A percentile compares a stretch with the other conserved stretches of the same genome.
These are phyloP conservation scores for Pharmacophagus antenor DNA, from an alignment of 2,888 invertebrate species.

Conservation along the genomic window DNA sequence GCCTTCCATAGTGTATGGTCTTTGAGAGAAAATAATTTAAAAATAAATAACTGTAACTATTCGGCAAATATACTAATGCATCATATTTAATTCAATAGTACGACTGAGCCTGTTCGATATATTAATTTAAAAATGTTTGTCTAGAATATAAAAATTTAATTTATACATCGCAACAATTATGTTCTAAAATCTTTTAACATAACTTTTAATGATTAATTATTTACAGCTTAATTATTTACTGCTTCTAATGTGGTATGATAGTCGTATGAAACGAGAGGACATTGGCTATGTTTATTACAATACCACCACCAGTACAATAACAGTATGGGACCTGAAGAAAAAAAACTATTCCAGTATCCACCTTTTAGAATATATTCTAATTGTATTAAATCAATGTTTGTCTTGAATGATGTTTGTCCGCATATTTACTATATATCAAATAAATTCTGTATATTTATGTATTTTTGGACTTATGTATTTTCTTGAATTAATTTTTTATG, in stretches of 20 bases:
- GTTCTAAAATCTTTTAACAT: conserved; percentile 6
- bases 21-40: too few relatives aligned
- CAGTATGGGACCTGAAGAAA: conserved; percentile 52
- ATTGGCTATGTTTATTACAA: too few relatives aligned
- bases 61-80: too few relatives aligned
- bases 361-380: conserved; percentile 34
- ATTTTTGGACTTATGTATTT: neutral
- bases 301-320: too few relatives aligned
- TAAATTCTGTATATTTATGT: too few relatives aligned
- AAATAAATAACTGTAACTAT: too few relatives aligned
- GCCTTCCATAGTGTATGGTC: too few relatives aligned
- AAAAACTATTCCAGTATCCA: conserved; percentile 58
- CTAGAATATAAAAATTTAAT: too few relatives aligned
- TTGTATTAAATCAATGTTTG: neutral
- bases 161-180: neutral
- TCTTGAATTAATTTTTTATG: neutral
- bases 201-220: conserved; percentile 4
- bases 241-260: too few relatives aligned
- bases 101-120: neutral
- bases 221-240: neutral
- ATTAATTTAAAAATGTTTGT: neutral
- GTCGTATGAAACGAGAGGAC: too few relatives aligned
- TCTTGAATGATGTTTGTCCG: neutral
- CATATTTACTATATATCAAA: neutral
- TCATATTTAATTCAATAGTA: neutral